Evolutionary conservation across 1,140 invertebrate genomes (phyloP), one percentile per base, ranked within the genome.

Genomic region (Thaumatotibia leucotreta): DNA sequence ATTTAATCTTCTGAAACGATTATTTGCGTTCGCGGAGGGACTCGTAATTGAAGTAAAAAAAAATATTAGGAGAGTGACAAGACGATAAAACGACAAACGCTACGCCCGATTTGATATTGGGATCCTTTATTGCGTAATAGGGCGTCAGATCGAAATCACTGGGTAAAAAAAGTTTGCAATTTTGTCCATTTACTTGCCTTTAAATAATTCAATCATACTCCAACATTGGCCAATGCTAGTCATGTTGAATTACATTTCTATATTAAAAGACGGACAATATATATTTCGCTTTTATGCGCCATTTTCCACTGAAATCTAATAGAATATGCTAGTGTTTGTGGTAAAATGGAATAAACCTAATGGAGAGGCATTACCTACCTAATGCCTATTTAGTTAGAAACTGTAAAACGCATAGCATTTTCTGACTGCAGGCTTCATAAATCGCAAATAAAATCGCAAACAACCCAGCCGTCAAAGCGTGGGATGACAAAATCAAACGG

Each of bases 61-160:
- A 80, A 75, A 77, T 77, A 78, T 80, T 78, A 78, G 74, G 73
- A 76, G 71, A 78, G 69, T 78, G 76, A 80, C 78, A 78, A 80
- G 78, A 74, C 76, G 76, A 80, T 80, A 78, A 80, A 80, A 80
- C 72, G 78, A 80, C 78, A 80, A 80, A 78, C 74, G 78, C 73
- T 74, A 74, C 76, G 71, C 72, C 69, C 74, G 73, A 73, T 76
- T 76, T 78, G 74, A 78, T 80, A 76, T 80, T 76, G 73, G 70
- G 68, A 70, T 77, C 75, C 75, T 79, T 79, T 75, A 79, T 70
- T 70, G 71, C 69, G 77, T 75, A 76, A 76, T 75, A 69, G 69
- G 72, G 68, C 23, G 52, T 45, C 39, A 68, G 67, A 74, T 66
- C 58, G 68, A 45, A 66, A 75, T 73, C 67, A 64, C 31, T 49